Evolutionary conservation across 2,888 invertebrate species (phyloP).

Genomic region (Cyclophora albipunctata): DNA sequence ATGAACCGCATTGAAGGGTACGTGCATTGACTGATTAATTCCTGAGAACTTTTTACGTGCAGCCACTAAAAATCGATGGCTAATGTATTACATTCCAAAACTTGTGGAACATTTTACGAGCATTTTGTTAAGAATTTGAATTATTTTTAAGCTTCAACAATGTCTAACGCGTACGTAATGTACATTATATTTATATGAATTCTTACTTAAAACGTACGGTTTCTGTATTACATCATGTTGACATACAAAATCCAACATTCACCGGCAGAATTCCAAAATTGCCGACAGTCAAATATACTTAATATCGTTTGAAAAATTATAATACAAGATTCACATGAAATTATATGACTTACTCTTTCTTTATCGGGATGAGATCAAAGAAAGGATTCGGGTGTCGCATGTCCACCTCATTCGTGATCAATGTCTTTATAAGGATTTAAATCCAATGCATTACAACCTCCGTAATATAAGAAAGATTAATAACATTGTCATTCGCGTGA

Average conservation of each 20-base stretch:
- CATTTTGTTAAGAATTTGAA: conserved; percentile 16
- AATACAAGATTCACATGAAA: not conserved
- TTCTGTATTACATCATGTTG: too few relatives aligned
- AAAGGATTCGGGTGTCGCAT: conserved; percentile 30
- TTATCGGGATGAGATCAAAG: conserved; percentile 33
- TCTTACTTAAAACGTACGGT: too few relatives aligned
- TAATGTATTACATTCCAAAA: conserved; percentile 15
- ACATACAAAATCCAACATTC: too few relatives aligned
- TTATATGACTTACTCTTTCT: conserved; percentile 9
- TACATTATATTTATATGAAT: too few relatives aligned
- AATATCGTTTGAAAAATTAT: conserved; percentile 8
- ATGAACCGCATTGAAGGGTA: conserved; percentile 11
- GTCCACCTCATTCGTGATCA: conserved; percentile 39
- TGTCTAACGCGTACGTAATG: too few relatives aligned
- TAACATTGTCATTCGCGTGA: conserved; percentile 6
- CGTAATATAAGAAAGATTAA: conserved; percentile 15
- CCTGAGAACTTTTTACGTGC: conserved; percentile 18
- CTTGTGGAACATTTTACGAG: conserved; percentile 21
- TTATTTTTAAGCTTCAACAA: too few relatives aligned
- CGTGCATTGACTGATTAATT: conserved; percentile 20
- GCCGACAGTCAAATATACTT: too few relatives aligned
- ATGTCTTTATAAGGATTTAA: conserved; percentile 41
- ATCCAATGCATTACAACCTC: conserved; percentile 10
- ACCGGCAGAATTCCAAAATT: too few relatives aligned
- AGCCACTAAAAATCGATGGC: conserved; percentile 18